Evolutionary conservation across 2,888 invertebrate species (phyloP).

Genomic region (Drosophila atripex): DNA sequence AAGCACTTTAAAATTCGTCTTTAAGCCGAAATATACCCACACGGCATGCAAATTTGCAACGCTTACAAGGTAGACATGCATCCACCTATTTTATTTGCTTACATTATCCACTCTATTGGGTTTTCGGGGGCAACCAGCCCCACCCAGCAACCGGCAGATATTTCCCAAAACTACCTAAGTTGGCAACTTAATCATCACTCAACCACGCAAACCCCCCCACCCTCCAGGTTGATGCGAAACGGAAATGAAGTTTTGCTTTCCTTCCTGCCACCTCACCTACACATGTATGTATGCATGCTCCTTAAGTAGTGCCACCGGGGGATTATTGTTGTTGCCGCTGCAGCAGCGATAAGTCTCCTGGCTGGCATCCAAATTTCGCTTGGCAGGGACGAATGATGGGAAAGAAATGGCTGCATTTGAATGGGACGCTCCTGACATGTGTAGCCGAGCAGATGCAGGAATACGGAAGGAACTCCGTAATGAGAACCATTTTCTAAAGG

Average conservation of each 20-base stretch:
- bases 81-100: constrained; percentile 74
- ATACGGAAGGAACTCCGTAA: constrained; percentile 2
- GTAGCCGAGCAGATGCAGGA: constrained; percentile 21
- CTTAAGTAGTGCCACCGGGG: constrained; percentile 30
- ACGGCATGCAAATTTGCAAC: constrained; percentile 9
- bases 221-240: constrained; percentile 25
- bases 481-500: neutral
- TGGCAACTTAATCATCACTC: constrained; percentile 37
- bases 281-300: constrained; percentile 1
- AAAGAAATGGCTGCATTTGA: constrained; percentile 15
- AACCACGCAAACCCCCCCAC: constrained; percentile 1
- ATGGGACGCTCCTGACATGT: constrained; percentile 38
- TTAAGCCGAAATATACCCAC: constrained; percentile 8
- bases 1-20: constrained; percentile 18
- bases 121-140: neutral
- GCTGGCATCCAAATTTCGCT: constrained; percentile 21
- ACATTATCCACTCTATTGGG: constrained; percentile 74
- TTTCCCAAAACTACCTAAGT: neutral
- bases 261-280: constrained; percentile 15
- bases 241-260: constrained; percentile 44
- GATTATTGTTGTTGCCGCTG: constrained; percentile 15
- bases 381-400: constrained; percentile 7
- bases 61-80: constrained; percentile 36
- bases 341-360: constrained; percentile 29
- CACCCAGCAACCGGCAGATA: constrained; percentile 4